These are phyloP conservation scores for Vireo altiloquus DNA, from an alignment of 2,113 vertebrate genomes.

Conservation along the genomic window DNA sequence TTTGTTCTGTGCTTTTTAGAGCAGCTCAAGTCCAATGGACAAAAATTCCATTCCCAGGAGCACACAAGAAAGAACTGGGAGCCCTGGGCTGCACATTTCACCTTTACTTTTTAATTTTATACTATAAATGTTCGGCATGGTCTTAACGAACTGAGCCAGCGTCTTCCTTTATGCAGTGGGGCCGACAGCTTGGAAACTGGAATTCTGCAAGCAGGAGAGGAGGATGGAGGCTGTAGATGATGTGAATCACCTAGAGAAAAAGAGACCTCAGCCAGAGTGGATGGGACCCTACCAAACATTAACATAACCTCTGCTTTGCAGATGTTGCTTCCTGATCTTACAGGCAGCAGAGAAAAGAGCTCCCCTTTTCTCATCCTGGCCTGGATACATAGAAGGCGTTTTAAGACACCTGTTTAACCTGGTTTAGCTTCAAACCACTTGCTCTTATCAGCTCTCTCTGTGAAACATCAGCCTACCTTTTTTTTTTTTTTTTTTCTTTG, in stretches of 20 bases:
- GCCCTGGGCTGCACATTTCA: conserved; percentile 54
- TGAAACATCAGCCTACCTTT: background rate
- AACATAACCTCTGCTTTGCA: background rate
- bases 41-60: conserved; percentile 65
- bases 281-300: background rate
- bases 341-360: background rate
- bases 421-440: background rate
- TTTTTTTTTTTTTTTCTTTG: background rate
- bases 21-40: conserved; percentile 21
- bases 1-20: conserved; percentile 59
- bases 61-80: conserved; percentile 43
- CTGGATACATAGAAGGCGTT: background rate
- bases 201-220: background rate
- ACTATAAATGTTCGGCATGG: background rate
- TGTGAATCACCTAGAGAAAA: background rate
- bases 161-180: background rate
- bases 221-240: background rate
- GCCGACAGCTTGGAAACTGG: background rate
- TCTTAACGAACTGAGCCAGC: background rate
- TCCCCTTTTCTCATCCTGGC: background rate
- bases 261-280: background rate
- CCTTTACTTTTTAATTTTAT: conserved; percentile 42
- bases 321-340: background rate
- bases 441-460: background rate
- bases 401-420: background rate